These are phyloP conservation scores for Adelognathus sp. DNA, from an alignment of 2,888 invertebrate species.

Conservation along the genomic window DNA sequence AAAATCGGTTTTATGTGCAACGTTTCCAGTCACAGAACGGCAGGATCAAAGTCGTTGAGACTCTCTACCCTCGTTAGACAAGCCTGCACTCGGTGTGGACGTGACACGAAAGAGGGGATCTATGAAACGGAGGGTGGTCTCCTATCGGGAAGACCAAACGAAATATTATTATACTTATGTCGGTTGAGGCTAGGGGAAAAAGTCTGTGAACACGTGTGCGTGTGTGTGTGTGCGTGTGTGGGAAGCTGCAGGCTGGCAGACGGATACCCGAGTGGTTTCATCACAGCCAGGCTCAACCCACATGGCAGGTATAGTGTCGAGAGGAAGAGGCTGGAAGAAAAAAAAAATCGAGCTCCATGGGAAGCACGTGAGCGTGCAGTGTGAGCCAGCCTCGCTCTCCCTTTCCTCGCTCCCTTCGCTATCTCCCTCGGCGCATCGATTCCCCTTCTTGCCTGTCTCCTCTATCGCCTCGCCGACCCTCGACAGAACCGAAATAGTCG, in stretches of 20 bases:
- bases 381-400: constrained; percentile 5
- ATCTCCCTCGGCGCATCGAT: constrained; percentile 27
- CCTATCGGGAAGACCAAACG: background rate
- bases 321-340: constrained; percentile 8
- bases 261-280: constrained; percentile 16
- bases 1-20: background rate
- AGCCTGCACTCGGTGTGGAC: background rate
- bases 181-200: background rate
- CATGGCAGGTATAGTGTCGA: constrained; percentile 31
- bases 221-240: background rate
- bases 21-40: background rate
- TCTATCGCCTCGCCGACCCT: constrained; percentile 15
- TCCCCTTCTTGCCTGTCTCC: constrained; percentile 25
- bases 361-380: constrained; percentile 27
- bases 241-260: background rate
- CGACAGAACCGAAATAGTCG: constrained; percentile 23
- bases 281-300: constrained; percentile 35
- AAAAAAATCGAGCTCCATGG: constrained; percentile 17
- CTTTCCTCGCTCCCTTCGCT: constrained; percentile 9
- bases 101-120: background rate
- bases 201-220: background rate
- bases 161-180: constrained; percentile 13
- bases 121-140: constrained; percentile 6
- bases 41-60: background rate
- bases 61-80: background rate